A percentile compares a stretch with the other conserved stretches of the same genome.
Evolutionary conservation across 2,888 invertebrate species (phyloP).

Genomic region (Itoplectis maculator): DNA sequence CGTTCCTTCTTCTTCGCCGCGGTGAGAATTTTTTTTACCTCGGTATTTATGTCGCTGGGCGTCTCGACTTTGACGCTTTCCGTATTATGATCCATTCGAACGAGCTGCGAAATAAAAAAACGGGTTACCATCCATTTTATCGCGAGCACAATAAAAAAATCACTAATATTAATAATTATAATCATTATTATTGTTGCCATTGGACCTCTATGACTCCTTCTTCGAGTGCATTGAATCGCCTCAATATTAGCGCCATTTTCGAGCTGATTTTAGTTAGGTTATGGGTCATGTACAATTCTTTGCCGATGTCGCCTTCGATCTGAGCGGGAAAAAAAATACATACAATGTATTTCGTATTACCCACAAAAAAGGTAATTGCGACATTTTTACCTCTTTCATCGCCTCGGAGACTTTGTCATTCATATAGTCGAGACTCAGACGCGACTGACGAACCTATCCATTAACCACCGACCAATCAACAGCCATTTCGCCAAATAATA

Average conservation of each 20-base stretch:
- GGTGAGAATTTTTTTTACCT: conserved; percentile 73
- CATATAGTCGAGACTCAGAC: conserved; percentile 76
- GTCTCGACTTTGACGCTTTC: conserved; percentile 79
- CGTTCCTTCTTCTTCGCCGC: conserved; percentile 59
- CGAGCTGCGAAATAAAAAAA: conserved; percentile 74
- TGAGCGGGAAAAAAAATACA: conserved; percentile 50
- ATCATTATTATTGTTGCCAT: not conserved
- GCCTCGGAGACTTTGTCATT: conserved; percentile 75
- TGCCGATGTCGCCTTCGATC: conserved; percentile 78
- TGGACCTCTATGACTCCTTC: conserved; percentile 79
- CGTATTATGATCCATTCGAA: conserved; percentile 79
- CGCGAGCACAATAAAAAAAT: not conserved
- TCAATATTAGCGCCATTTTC: conserved; percentile 69
- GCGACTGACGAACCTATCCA: conserved; percentile 76
- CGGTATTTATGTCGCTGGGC: conserved; percentile 78
- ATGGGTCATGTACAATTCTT: conserved; percentile 78
- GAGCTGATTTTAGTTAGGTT: conserved; percentile 76
- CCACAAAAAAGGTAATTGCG: not conserved
- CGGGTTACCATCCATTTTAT: not conserved
- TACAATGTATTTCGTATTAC: not conserved
- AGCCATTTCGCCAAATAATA: not conserved
- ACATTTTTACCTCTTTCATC: conserved; percentile 76
- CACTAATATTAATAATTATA: not conserved
- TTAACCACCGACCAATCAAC: not conserved
- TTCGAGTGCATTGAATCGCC: conserved; percentile 74